Conservation (phyloP, 2,888 invertebrate species). For the Rhogogaster chlorosoma region DNA sequence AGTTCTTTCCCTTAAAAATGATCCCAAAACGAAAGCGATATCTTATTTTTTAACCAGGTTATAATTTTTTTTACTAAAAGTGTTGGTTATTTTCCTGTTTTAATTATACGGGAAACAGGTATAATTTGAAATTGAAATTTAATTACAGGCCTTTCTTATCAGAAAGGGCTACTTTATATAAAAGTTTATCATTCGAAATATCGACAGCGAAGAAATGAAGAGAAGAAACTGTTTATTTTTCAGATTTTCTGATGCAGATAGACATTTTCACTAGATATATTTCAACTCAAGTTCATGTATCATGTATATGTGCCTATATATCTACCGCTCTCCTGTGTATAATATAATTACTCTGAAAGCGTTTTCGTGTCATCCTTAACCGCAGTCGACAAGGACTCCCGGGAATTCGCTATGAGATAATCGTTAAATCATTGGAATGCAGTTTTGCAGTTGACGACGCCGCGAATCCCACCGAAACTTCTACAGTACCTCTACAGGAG, state of each 20-base stretch:
- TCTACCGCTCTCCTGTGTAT: neutral
- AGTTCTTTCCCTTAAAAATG: too few species aligned
- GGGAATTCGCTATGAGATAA: neutral
- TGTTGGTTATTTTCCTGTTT: too few species aligned
- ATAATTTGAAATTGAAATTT: neutral
- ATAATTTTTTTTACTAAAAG: too few species aligned
- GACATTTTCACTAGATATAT: neutral
- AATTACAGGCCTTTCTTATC: neutral
- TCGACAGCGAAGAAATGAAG: neutral
- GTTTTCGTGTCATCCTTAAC: conserved; percentile 29
- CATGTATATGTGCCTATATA: neutral
- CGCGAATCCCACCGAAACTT: neutral
- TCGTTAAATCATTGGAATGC: conserved; percentile 16
- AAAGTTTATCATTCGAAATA: too few species aligned
- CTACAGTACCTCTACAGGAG: neutral
- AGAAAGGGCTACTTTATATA: too few species aligned
- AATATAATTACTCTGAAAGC: conserved; percentile 42
- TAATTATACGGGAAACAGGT: too few species aligned
- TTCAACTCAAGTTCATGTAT: neutral
- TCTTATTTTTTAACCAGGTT: too few species aligned
- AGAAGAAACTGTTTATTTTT: neutral
- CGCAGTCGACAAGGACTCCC: neutral
- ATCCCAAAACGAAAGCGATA: too few species aligned
- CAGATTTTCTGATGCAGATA: neutral
- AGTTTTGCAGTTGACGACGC: neutral